phyloP scores from a whole-genome alignment of 2,113 vertebrate genomes.

The Vombatus ursinus region DNA sequence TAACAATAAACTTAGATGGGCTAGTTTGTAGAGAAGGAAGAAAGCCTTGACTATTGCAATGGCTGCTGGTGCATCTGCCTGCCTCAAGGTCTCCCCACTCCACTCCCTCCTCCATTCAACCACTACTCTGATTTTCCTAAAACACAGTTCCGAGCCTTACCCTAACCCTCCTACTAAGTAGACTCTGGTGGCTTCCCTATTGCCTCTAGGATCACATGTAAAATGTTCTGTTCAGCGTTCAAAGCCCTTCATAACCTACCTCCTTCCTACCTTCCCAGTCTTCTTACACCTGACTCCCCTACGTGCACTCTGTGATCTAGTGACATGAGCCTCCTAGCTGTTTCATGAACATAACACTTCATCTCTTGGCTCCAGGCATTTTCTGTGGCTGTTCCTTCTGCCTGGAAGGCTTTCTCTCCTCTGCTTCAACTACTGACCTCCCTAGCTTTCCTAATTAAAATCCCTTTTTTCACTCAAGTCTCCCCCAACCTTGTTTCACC shows the following conservation, averaged over 20 bases:
- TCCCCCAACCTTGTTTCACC: background rate
- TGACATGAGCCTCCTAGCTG: background rate
- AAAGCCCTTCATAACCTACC: background rate
- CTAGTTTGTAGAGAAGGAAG: background rate
- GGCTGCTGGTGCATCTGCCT: too few species aligned
- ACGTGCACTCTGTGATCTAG: background rate
- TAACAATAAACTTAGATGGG: background rate
- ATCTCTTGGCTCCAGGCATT: background rate
- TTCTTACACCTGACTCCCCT: background rate
- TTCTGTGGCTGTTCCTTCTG: background rate
- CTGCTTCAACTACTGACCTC: background rate
- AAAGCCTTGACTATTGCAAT: background rate
- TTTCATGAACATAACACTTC: too few species aligned
- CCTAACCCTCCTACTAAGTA: background rate
- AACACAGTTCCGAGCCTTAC: background rate
- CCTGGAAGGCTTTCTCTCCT: background rate
- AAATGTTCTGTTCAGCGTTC: background rate
- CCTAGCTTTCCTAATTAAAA: background rate
- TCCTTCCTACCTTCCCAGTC: too few species aligned
- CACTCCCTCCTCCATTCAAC: background rate
- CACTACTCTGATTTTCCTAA: background rate
- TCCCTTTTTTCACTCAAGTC: background rate
- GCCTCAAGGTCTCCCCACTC: too few species aligned
- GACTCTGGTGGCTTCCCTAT: background rate
- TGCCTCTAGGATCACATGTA: background rate